These are phyloP conservation scores for Aix galericulata DNA, from an alignment of 2,113 vertebrate species.

Conservation along the genomic window DNA sequence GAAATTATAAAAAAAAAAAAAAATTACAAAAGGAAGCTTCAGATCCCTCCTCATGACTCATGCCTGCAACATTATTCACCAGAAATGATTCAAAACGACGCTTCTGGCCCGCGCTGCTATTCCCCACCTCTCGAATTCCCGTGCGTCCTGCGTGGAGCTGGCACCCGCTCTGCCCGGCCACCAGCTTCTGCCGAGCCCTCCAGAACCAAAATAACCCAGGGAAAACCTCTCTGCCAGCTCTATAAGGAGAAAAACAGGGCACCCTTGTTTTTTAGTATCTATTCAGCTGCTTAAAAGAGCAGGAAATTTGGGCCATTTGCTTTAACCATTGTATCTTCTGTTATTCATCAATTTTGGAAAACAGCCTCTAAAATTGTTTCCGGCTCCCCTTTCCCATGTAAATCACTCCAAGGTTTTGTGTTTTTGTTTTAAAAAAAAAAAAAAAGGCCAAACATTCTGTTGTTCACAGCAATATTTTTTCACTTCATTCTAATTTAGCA, in stretches of 20 bases:
- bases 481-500: conserved; percentile 74
- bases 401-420: conserved; percentile 51
- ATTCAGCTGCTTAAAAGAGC: conserved; percentile 49
- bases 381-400: conserved; percentile 76
- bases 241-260: conserved; percentile 45
- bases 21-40: not conserved
- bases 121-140: conserved; percentile 32
- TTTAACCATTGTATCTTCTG: conserved; percentile 67
- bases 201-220: not conserved
- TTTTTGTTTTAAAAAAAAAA: not conserved
- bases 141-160: fast-evolving
- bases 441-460: conserved; percentile 6
- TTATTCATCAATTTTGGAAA: conserved; percentile 71
- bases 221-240: not conserved
- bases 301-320: conserved; percentile 72
- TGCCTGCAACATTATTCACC: not conserved
- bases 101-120: not conserved
- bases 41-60: not conserved
- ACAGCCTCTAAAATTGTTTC: conserved; percentile 66
- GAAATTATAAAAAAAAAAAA: not conserved
- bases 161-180: not conserved
- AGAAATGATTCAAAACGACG: not conserved
- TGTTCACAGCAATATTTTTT: conserved; percentile 45
- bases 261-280: conserved; percentile 50
- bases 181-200: not conserved